These are phyloP conservation scores for Trochalopteron elliotii DNA, from an alignment of 2,113 vertebrate genomes.

Conservation along the genomic window DNA sequence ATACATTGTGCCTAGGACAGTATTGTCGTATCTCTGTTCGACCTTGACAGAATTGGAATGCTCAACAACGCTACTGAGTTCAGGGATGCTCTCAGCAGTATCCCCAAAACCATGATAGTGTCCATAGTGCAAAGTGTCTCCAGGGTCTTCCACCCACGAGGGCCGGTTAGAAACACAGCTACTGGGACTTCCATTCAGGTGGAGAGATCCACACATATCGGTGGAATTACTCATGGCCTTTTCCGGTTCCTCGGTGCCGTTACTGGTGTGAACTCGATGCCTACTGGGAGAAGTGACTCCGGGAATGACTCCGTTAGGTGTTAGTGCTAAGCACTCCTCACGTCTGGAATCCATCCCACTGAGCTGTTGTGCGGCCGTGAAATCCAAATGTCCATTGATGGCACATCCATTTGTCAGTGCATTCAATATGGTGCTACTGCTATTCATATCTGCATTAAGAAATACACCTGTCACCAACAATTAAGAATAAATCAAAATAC, in stretches of 20 bases:
- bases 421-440: conserved; percentile 77
- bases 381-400: conserved; percentile 77
- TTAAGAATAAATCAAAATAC: conserved; percentile 52
- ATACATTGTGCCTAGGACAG: conserved; percentile 81
- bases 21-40: conserved; percentile 75
- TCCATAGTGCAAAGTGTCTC: conserved; percentile 86
- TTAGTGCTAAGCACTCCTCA: conserved; percentile 45
- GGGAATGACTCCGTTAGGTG: conserved; percentile 8
- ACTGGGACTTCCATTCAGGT: conserved; percentile 83
- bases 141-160: conserved; percentile 73
- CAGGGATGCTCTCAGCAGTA: conserved; percentile 91
- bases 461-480: conserved; percentile 82
- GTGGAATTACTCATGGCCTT: conserved; percentile 32
- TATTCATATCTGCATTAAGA: conserved; percentile 83
- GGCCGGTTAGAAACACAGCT: conserved; percentile 79
- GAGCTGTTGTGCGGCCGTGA: conserved; percentile 54
- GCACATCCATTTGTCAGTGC: conserved; percentile 78
- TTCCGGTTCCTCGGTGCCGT: conserved; percentile 52
- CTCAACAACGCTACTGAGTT: conserved; percentile 85
- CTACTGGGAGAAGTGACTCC: conserved; percentile 18
- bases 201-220: conserved; percentile 89
- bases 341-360: conserved; percentile 60
- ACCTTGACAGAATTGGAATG: conserved; percentile 85
- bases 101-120: conserved; percentile 96
- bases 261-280: conserved; percentile 12